Evolutionary conservation across 2,888 invertebrate species (phyloP), one percentile per base, ranked within the genome.

Genomic region (Mythimna impura): DNA sequence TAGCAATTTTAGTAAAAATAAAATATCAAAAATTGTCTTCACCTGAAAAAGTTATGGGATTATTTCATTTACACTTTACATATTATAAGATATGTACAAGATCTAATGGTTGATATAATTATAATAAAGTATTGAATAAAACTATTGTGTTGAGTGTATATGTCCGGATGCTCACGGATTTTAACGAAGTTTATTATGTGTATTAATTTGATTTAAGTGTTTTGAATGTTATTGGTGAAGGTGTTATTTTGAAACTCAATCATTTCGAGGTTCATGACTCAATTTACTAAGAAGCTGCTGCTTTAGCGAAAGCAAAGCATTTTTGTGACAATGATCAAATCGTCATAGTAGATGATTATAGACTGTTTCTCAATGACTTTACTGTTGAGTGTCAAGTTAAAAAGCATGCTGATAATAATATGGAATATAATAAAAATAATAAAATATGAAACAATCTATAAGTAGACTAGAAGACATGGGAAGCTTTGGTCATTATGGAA

Each of bases 261-360:
- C 17, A 83, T 82, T 81, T 85, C 80, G 78, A 84, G 76, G 77
- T 52, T 75, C 76, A 87, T 89, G 89, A 85, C 66, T 80, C 82
- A 84, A 80, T 75, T 90, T 91, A 93, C 93, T 84, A 92, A 93
- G 68, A 95, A 95, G 95, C 95, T 89, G 91, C 93, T 90, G 94
- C 94, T 90, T 93, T 90, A 94, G 95, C 94, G 81, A 76, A 95
- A 95, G 95, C 95, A 89, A 93, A 95, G 94, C 89, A 87, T 87
- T 84, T 84, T 81, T 70, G 86, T 89, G 84, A 83, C 54, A 66
- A 82, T 86, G 85, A 78, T 71, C 54, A 69, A 72, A 70, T 75
- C 64, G 58, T 78, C 63, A 69, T 71, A 75, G 60, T 76, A 86
- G 65, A 81, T 81, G 71, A 66, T 83, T 92, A 92, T 88, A 93